phyloP scores from a whole-genome alignment of 2,888 invertebrate genomes.

The Drosophila merina region DNA sequence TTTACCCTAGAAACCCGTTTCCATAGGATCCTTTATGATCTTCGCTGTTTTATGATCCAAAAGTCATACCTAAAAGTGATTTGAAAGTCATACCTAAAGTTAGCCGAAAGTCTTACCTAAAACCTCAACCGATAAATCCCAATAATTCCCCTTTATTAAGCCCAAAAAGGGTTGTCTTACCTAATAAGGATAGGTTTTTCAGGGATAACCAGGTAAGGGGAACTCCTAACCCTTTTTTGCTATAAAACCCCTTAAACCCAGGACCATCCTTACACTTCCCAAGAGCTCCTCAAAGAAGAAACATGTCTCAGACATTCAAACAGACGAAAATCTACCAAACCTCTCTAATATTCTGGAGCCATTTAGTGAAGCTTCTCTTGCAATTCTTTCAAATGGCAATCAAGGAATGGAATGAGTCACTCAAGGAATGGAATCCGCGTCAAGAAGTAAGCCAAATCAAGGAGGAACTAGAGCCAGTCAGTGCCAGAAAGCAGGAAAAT shows the following conservation, averaged over 20 bases:
- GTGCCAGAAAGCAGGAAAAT: background rate
- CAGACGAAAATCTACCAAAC: slow-evolving; percentile 3
- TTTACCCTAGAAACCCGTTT: no score
- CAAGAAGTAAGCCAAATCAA: background rate
- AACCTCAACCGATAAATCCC: no score
- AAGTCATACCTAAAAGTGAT: no score
- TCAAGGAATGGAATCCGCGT: background rate
- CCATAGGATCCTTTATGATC: no score
- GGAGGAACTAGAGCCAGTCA: background rate
- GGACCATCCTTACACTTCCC: background rate
- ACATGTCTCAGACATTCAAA: slow-evolving; percentile 29
- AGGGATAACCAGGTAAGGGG: background rate
- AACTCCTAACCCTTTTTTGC: background rate
- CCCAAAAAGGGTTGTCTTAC: background rate
- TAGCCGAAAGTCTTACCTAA: no score
- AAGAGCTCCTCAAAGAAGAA: background rate
- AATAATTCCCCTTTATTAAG: no score
- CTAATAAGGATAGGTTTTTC: background rate
- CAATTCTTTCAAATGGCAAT: slow-evolving; percentile 24
- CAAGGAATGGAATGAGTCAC: background rate
- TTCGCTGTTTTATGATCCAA: no score
- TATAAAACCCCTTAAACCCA: background rate
- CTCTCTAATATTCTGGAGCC: slow-evolving; percentile 22
- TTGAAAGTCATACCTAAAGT: no score
- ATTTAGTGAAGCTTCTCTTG: slow-evolving; percentile 25